Conservation (phyloP, 2,113 vertebrate genomes). For the Micronisus gabar region DNA sequence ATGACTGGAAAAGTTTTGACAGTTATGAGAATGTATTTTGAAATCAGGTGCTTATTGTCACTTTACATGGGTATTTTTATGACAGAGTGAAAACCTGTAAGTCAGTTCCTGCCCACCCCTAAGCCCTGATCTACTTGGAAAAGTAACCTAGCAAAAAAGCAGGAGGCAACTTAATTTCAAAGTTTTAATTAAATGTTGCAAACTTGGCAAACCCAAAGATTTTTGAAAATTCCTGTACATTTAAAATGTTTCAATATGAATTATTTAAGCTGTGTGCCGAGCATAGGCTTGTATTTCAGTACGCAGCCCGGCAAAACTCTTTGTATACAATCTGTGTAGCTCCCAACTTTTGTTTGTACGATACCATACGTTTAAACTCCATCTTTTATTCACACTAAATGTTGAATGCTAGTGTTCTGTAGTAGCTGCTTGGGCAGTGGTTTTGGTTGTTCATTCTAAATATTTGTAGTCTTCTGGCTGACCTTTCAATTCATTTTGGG, state of each 20-base stretch:
- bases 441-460: background rate
- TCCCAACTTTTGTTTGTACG: background rate
- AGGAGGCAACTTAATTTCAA: background rate
- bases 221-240: background rate
- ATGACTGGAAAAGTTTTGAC: background rate
- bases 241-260: background rate
- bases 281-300: background rate
- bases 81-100: background rate
- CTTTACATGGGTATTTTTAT: background rate
- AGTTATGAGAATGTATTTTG: background rate
- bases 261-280: background rate
- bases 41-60: background rate
- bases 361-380: background rate
- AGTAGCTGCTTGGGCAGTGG: background rate
- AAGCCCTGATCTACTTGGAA: background rate
- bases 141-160: background rate
- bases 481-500: background rate
- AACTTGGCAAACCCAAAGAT: background rate
- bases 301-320: background rate
- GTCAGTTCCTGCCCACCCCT: background rate
- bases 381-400: background rate
- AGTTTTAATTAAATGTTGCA: background rate
- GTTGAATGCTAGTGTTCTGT: background rate
- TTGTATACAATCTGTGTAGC: rapidly evolving
- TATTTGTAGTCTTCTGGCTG: background rate